Evolutionary conservation across 1,140 invertebrate genomes (phyloP).

Genomic region (Eurosta solidaginis): DNA sequence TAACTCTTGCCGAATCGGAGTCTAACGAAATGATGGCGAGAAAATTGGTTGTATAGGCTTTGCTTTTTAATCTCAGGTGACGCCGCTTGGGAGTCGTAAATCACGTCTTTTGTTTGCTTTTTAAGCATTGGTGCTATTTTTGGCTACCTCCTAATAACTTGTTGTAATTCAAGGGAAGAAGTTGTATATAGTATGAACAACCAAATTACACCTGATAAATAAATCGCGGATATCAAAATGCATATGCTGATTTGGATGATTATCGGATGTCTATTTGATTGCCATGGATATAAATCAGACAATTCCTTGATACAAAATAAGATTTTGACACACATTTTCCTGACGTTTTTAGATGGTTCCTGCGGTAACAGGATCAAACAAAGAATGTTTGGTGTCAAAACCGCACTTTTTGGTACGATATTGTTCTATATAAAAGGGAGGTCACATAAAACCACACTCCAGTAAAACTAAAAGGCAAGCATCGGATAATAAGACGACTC

Average conservation of each 20-base stretch:
- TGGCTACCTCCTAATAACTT: not conserved
- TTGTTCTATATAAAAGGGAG: too few relatives aligned
- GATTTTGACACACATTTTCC: too few relatives aligned
- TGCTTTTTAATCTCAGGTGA: conserved; percentile 59
- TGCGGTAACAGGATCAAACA: too few relatives aligned
- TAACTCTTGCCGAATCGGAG: not conserved
- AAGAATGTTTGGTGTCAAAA: too few relatives aligned
- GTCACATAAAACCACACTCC: too few relatives aligned
- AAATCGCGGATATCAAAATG: conserved; percentile 5
- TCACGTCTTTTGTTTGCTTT: conserved; percentile 38
- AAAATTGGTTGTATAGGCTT: conserved; percentile 35
- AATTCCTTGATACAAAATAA: not conserved
- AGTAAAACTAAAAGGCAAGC: too few relatives aligned
- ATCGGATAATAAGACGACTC: too few relatives aligned
- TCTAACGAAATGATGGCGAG: conserved; percentile 11
- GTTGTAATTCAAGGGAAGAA: too few relatives aligned
- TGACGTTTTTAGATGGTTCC: too few relatives aligned
- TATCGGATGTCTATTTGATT: not conserved
- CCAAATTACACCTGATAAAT: not conserved
- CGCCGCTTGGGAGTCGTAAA: conserved; percentile 59
- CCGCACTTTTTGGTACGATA: too few relatives aligned
- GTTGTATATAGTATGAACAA: too few relatives aligned
- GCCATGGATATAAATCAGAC: not conserved
- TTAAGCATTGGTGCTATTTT: conserved; percentile 1
- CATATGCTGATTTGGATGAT: conserved; percentile 17